Conservation (phyloP, 30 jellyfish, hydroid and myxozoan species). For the Aurelia coerulea region DNA sequence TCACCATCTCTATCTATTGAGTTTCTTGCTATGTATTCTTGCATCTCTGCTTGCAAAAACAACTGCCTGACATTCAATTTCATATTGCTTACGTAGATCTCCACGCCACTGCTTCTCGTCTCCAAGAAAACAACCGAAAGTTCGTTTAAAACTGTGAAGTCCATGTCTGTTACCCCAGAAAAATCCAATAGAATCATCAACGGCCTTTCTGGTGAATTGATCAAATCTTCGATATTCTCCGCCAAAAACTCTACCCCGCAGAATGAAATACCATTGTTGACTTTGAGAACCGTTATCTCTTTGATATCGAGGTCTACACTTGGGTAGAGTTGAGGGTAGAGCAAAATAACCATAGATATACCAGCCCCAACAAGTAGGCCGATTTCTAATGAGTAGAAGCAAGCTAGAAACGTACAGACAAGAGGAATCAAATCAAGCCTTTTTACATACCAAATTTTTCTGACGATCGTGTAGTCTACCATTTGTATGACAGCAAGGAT, state of each 20-base stretch:
- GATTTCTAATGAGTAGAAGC: conserved; percentile 73
- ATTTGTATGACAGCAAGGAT: conserved; percentile 75
- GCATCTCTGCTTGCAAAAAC: conserved; percentile 61
- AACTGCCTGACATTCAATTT: conserved; percentile 36
- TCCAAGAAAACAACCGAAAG: conserved; percentile 54
- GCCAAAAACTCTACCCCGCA: conserved; percentile 73
- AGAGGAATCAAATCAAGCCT: conserved; percentile 65
- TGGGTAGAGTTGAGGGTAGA: conserved; percentile 69
- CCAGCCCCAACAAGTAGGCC: conserved; percentile 76
- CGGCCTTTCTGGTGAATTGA: conserved; percentile 54
- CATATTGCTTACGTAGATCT: conserved; percentile 46
- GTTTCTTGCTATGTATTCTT: conserved; percentile 50
- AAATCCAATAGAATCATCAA: conserved; percentile 67
- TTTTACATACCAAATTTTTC: conserved; percentile 54
- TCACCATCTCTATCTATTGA: conserved; percentile 36
- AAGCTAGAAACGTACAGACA: conserved; percentile 53
- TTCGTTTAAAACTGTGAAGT: conserved; percentile 67
- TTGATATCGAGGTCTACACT: conserved; percentile 39
- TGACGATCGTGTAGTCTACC: conserved; percentile 66
- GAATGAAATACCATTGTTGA: conserved; percentile 66
- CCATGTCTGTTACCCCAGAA: conserved; percentile 73
- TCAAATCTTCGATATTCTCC: conserved; percentile 44
- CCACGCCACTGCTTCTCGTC: conserved; percentile 37
- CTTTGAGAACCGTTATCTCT: conserved; percentile 56
- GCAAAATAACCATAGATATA: conserved; percentile 46